Evolutionary conservation across 2,797 vertebrate genomes (phyloP).

Genomic region (Botia kubotai): DNA sequence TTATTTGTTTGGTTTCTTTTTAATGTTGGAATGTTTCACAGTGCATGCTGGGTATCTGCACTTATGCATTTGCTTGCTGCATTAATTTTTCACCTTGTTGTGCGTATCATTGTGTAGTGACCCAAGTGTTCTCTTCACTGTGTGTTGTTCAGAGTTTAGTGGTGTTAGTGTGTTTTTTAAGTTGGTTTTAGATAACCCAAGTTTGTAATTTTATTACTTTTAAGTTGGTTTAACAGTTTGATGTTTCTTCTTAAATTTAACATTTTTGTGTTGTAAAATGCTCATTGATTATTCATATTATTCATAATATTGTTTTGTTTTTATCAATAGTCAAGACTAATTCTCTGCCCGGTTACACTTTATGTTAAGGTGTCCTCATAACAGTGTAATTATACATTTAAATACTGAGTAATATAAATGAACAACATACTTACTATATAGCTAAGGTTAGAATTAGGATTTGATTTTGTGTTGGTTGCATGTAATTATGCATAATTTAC

Average conservation of each 20-base stretch:
- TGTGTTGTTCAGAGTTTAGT: constrained; percentile 56
- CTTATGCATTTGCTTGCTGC: constrained; percentile 64
- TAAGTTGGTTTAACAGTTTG: constrained; percentile 1
- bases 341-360: no score
- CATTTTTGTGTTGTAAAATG: no score
- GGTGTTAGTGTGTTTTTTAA: constrained; percentile 47
- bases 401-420: no score
- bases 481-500: no score
- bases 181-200: constrained; percentile 9
- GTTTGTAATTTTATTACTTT: background rate
- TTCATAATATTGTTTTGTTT: background rate
- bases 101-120: constrained; percentile 54
- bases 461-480: no score
- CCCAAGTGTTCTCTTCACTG: constrained; percentile 59
- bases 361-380: no score
- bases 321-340: background rate
- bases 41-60: constrained; percentile 62
- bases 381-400: no score
- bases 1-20: constrained; percentile 44
- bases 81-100: constrained; percentile 50
- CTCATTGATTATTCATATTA: background rate
- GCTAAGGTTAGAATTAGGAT: no score
- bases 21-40: constrained; percentile 59
- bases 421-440: no score
- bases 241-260: no score